These are phyloP conservation scores for Maniola jurtina DNA, from an alignment of 1,140 invertebrate species.

Conservation along the genomic window DNA sequence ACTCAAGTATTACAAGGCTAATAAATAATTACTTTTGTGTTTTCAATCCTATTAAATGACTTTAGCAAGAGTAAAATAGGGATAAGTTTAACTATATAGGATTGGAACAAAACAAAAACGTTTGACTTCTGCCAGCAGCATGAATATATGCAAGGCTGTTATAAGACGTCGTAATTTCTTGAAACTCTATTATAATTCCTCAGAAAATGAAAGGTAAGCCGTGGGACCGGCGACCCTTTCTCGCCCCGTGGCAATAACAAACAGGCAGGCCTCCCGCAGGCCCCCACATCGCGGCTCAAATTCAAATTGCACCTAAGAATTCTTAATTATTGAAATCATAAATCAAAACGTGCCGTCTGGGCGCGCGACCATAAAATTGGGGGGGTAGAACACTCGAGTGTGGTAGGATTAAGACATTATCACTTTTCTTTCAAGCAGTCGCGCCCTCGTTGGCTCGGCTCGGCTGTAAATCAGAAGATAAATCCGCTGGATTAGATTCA, in stretches of 20 bases:
- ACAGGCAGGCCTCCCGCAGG: constrained; percentile 68
- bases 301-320: constrained; percentile 78
- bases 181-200: constrained; percentile 59
- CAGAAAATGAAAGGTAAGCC: constrained; percentile 62
- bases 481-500: constrained; percentile 79
- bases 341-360: constrained; percentile 77
- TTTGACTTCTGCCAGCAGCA: not conserved
- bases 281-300: constrained; percentile 64
- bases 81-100: too few species aligned
- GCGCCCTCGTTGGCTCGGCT: constrained; percentile 63
- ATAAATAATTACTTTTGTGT: too few species aligned
- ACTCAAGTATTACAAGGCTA: too few species aligned
- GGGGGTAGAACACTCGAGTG: constrained; percentile 63
- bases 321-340: constrained; percentile 79
- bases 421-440: constrained; percentile 77
- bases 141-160: constrained; percentile 10
- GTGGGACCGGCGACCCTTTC: constrained; percentile 59
- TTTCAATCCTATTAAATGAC: too few species aligned
- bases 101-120: not conserved
- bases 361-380: constrained; percentile 74
- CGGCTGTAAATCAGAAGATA: constrained; percentile 77
- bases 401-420: constrained; percentile 80
- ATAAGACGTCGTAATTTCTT: constrained; percentile 45
- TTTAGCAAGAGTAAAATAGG: too few species aligned
- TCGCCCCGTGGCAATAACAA: constrained; percentile 65